Conservation (phyloP, 2,797 vertebrate species). For the Microctenopoma stevenorrisi region DNA sequence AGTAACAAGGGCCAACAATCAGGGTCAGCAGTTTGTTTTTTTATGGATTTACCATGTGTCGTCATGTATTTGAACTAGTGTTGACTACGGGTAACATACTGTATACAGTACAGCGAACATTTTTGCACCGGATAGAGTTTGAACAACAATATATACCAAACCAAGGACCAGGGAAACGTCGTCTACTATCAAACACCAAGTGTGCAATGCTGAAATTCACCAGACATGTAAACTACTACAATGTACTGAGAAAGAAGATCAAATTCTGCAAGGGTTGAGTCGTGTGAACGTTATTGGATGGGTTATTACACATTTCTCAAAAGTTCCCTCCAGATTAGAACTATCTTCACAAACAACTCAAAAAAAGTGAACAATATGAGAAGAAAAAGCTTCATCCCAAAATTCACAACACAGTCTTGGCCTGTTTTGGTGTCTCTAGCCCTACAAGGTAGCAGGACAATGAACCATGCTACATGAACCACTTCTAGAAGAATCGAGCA, state of each 20-base stretch:
- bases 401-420: neutral
- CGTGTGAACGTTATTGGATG: too few species aligned
- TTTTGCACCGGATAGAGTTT: neutral
- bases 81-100: neutral
- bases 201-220: neutral
- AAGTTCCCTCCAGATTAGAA: neutral
- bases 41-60: neutral
- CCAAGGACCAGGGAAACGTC: neutral
- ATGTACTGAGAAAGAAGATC: neutral
- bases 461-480: conserved; percentile 22
- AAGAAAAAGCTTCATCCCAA: conserved; percentile 1
- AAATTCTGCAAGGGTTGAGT: too few species aligned
- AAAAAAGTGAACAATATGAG: neutral
- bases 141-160: neutral
- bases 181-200: neutral
- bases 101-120: too few species aligned
- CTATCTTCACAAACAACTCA: too few species aligned
- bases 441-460: conserved; percentile 4
- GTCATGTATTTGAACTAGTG: neutral
- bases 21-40: neutral
- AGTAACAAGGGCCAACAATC: conserved; percentile 1
- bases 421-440: conserved; percentile 1
- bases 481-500: conserved; percentile 19
- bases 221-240: neutral
- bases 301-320: neutral